Evolutionary conservation across 1,140 invertebrate genomes (phyloP).

Genomic region (Nilaparvata lugens): DNA sequence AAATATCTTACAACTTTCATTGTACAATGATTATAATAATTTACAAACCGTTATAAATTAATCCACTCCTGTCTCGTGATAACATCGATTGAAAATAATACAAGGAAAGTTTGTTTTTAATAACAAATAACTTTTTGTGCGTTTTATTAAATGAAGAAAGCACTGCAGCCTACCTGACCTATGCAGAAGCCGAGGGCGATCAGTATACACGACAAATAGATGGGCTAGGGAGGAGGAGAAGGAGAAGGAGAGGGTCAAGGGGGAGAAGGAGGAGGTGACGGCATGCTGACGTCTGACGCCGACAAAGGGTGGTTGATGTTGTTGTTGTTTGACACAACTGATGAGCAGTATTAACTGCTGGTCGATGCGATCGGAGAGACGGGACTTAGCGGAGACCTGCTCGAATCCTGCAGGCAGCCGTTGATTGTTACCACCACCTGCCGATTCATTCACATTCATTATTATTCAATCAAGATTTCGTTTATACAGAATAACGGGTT

Average conservation of each 20-base stretch:
- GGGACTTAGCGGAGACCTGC: slow-evolving; percentile 70
- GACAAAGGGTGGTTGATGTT: background rate
- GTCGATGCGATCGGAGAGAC: slow-evolving; percentile 76
- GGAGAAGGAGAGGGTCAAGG: background rate
- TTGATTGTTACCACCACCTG: slow-evolving; percentile 77
- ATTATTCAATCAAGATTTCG: too few species aligned
- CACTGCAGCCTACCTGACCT: slow-evolving; percentile 6
- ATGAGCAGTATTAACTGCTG: slow-evolving; percentile 59
- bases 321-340: background rate
- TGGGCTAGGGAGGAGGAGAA: background rate
- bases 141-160: background rate
- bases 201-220: slow-evolving; percentile 10
- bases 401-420: slow-evolving; percentile 73
- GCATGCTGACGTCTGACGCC: slow-evolving; percentile 1
- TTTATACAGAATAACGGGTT: too few species aligned
- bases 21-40: background rate
- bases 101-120: background rate
- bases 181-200: slow-evolving; percentile 12
- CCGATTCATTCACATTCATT: too few species aligned
- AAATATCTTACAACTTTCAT: background rate
- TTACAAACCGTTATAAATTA: background rate
- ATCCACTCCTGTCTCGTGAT: background rate
- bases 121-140: slow-evolving; percentile 2
- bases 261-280: background rate
- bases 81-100: background rate